Evolutionary conservation across 2,113 vertebrate species (phyloP).

Genomic region (Eclectus roratus): DNA sequence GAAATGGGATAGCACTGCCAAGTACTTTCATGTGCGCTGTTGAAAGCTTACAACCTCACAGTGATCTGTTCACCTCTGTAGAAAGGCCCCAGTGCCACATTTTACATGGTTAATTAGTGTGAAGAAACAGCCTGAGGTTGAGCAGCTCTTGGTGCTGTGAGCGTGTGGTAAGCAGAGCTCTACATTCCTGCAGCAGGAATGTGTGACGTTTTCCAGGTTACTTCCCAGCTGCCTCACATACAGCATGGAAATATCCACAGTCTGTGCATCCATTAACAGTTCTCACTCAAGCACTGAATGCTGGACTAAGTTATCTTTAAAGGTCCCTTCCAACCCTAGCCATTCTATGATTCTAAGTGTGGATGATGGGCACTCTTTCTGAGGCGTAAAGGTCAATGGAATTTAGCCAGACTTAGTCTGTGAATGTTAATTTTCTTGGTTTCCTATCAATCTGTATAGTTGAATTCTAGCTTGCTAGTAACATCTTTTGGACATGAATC

Average conservation of each 20-base stretch:
- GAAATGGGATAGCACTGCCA: background rate
- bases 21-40: background rate
- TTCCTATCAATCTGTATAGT: background rate
- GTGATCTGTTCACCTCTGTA: background rate
- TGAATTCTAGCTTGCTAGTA: background rate
- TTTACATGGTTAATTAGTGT: background rate
- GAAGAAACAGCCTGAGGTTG: background rate
- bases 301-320: background rate
- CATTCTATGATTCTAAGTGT: background rate
- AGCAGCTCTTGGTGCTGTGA: background rate
- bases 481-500: background rate
- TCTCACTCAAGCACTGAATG: background rate
- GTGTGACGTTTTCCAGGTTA: too few species aligned
- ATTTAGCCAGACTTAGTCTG: background rate
- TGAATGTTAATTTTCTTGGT: background rate
- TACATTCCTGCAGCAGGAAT: background rate
- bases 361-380: background rate
- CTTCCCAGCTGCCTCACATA: background rate
- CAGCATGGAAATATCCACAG: background rate
- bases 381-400: background rate
- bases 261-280: background rate
- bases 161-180: background rate
- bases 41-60: background rate
- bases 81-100: background rate
- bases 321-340: fast-evolving